Conservation (phyloP, 2,888 invertebrate genomes). For the Campoletis raptor region DNA sequence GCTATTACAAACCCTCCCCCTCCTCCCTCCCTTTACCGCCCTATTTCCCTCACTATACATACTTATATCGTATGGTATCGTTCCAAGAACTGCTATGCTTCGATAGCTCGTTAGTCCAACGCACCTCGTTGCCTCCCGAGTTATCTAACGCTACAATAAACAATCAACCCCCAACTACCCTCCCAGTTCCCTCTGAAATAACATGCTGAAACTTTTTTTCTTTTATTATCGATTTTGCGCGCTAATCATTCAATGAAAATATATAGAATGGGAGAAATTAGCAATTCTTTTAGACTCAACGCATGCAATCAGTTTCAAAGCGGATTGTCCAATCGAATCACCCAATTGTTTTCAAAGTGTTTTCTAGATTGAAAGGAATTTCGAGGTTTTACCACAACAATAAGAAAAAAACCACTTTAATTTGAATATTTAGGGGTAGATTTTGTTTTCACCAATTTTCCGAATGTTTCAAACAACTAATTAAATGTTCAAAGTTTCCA, state of each 20-base stretch:
- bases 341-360: not conserved
- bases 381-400: not conserved
- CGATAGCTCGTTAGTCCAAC: slow-evolving; percentile 81
- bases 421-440: not conserved
- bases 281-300: not conserved
- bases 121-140: slow-evolving; percentile 74
- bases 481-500: not conserved
- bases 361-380: not conserved
- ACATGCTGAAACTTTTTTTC: not conserved
- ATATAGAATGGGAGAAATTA: not conserved
- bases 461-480: not conserved
- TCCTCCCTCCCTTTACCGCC: not conserved
- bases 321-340: not conserved
- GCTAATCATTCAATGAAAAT: not conserved
- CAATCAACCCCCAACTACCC: slow-evolving; percentile 59
- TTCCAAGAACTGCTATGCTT: slow-evolving; percentile 72
- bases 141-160: slow-evolving; percentile 70
- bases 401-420: not conserved
- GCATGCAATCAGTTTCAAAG: not conserved
- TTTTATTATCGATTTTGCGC: not conserved
- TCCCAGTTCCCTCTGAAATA: slow-evolving; percentile 38
- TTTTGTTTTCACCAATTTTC: not conserved
- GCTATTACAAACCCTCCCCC: slow-evolving; percentile 13
- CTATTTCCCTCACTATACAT: not conserved
- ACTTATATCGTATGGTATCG: slow-evolving; percentile 12